Conservation (phyloP, 2,113 vertebrate species). For the Gavia stellata region DNA sequence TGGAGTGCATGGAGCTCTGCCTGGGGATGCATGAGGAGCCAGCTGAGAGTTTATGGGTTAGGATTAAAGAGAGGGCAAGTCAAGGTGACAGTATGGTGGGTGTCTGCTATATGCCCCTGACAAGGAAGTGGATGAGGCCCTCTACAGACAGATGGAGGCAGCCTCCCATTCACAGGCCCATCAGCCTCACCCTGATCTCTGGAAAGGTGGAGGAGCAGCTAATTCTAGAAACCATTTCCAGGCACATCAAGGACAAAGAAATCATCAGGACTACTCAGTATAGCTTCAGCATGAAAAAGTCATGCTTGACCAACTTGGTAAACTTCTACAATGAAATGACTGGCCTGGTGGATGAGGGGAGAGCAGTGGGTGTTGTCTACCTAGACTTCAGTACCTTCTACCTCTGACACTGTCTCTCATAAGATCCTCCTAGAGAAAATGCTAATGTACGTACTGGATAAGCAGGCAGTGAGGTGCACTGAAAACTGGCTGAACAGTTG, state of each 20-base stretch:
- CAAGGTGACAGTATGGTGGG: neutral
- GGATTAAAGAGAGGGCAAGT: neutral
- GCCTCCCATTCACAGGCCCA: neutral
- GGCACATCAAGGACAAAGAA: neutral
- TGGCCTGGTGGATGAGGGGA: neutral
- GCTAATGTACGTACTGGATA: neutral
- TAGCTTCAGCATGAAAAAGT: neutral
- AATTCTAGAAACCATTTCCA: neutral
- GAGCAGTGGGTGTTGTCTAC: neutral
- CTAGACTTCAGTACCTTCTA: neutral
- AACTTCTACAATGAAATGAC: neutral
- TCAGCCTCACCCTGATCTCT: neutral
- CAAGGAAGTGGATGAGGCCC: neutral
- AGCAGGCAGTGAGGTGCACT: neutral
- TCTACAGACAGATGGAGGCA: neutral
- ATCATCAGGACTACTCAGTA: neutral
- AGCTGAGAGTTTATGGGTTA: neutral
- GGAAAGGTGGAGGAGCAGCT: neutral
- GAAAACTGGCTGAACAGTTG: accelerated
- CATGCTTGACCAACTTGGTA: neutral
- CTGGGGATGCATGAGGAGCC: neutral
- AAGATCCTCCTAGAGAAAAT: neutral
- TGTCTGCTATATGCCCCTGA: neutral
- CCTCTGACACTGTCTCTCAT: neutral
- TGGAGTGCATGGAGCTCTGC: neutral